Evolutionary conservation across 2,888 invertebrate species (phyloP), one percentile per base, ranked within the genome.

Genomic region (Macrosiphum euphorbiae): DNA sequence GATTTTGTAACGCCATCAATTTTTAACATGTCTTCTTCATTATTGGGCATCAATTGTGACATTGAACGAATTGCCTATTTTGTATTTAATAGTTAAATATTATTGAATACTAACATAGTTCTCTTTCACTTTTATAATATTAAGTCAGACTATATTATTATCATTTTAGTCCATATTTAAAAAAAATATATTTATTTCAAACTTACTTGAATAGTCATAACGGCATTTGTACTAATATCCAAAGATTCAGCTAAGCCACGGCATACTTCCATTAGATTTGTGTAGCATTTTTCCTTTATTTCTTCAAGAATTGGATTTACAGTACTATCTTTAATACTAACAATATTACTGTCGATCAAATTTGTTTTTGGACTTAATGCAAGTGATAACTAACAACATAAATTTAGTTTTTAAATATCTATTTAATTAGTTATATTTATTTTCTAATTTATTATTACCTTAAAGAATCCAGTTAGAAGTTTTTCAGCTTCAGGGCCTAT

Each of bases 1-100:
- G 98, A 98, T 95, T 97, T 97, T 0, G 98, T 98, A 7, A 98
- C 97, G 96, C 99, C 98, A 47, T 98, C 98, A 95, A 98, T 97
- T 95, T 97, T 96, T 94, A 98, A 96, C 97, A 99, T 98, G 95
- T 98, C 98, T 91, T 97, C 97, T 94, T 97, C 96, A 3, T 96
- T 96, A 95, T 97, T 97, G 0, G 99, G 99, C 98, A 99, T 98
- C 1, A 97, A 97, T 47, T 61, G 86, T 61, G 92, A 86, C 86
- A 92, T 92, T 50, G 61, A 50, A 50, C 92, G 86, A 50, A 92
- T 86, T 10, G 86, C 92, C 92, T 78, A n/a, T 55, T 41, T 24
- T 20, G 10, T 28, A 28, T 89, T 61, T 24, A 44, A 13, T 44
- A 28, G n/a, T 90, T 67, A n/a, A 24, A 90, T n/a, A 67, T 47